Evolutionary conservation across 1,140 invertebrate genomes (phyloP), one percentile per base, ranked within the genome.

Genomic region (Drosophila oshimai): DNA sequence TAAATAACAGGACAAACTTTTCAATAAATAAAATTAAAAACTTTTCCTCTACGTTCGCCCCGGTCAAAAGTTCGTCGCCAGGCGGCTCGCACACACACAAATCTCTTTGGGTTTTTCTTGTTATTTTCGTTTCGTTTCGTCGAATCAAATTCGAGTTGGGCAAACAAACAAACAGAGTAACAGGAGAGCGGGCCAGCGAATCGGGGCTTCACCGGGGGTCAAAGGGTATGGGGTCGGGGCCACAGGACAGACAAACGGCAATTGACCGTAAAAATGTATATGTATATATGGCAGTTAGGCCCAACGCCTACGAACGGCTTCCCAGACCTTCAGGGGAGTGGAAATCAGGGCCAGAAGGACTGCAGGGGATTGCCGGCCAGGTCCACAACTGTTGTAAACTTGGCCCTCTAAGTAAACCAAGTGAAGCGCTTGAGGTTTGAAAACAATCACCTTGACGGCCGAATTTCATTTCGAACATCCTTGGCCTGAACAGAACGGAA

Each of bases 1-100:
- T 86, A 87, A 84, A 84, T 86, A 84, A 84, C 80, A 86, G 75
- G 71, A 86, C 80, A 84, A 86, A 86, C 76, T 86, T 86, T 86
- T 87, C 81, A 86, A 86, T 86, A 86, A 86, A 86, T 86, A 86
- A 86, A 86, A 86, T 86, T 86, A 87, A 86, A 87, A 86, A 87
- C 81, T 86, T 86, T 79, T 53, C n/a, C 62, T 36, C 39, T 46
- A 55, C 47, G 18, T 47, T 34, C 44, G 68, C 61, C 37, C 71
- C 54, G 71, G 80, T 86, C 80, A 80, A 87, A 86, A 86, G 75
- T 86, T 86, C 67, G 71, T 67, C 74, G 74, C 75, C 71, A 83
- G 69, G 72, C 68, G 74, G 64, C 58, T 42, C 37, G 31, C 33
- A 67, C 51, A 41, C 37, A 22, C 33, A 46, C 41, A 47, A 65